Conservation (phyloP, 2,888 invertebrate species). For the Eulithis prunata region DNA sequence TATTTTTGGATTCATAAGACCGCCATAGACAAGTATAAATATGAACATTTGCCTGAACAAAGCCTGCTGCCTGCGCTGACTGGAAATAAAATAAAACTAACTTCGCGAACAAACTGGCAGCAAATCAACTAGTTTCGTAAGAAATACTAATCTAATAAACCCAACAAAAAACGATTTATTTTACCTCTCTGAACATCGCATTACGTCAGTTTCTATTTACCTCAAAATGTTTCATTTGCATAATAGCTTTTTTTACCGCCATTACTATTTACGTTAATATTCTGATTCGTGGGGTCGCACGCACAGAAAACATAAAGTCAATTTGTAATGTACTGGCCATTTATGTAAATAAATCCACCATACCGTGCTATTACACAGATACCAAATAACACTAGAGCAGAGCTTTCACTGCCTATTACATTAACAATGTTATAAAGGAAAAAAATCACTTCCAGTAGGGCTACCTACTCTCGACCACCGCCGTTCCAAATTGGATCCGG, state of each 20-base stretch:
- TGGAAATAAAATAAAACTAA: background rate
- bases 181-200: conserved; percentile 72
- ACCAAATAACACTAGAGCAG: background rate
- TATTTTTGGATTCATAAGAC: too few relatives aligned
- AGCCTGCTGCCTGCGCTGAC: too few relatives aligned
- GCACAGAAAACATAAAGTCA: conserved; percentile 83
- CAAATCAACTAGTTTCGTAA: conserved; percentile 15
- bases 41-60: too few relatives aligned
- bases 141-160: conserved; percentile 67
- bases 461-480: too few relatives aligned
- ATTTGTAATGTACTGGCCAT: conserved; percentile 78
- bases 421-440: too few relatives aligned
- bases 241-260: conserved; percentile 82
- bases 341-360: conserved; percentile 83
- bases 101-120: background rate
- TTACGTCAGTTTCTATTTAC: conserved; percentile 82
- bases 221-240: conserved; percentile 83
- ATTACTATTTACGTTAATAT: conserved; percentile 83
- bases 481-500: too few relatives aligned
- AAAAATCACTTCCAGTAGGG: too few relatives aligned
- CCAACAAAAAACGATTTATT: conserved; percentile 75
- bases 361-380: conserved; percentile 68
- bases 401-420: conserved; percentile 1
- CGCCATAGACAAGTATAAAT: too few relatives aligned
- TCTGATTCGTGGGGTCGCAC: conserved; percentile 82